phyloP scores from a whole-genome alignment of 2,113 vertebrate genomes.

The Cathartes aura region DNA sequence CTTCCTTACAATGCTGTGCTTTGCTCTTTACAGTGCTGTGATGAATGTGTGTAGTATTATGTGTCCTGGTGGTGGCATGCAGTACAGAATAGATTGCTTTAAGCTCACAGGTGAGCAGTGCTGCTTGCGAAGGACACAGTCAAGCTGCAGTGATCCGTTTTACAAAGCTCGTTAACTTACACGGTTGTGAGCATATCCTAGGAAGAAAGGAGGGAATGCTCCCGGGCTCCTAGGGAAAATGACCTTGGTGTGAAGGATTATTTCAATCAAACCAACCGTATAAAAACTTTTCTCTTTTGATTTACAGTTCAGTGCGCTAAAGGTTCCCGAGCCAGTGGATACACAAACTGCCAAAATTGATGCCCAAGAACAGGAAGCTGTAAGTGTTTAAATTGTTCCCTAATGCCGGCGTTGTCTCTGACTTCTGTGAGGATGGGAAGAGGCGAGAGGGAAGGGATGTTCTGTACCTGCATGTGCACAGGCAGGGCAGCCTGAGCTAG shows the following conservation, averaged over 20 bases:
- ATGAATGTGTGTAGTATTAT: rapidly evolving
- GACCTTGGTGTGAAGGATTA: background rate
- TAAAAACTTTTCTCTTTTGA: background rate
- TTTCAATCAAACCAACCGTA: background rate
- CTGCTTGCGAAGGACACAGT: background rate
- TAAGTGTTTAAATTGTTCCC: conserved; percentile 73
- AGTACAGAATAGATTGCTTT: background rate
- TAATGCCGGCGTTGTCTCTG: background rate
- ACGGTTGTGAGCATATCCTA: background rate
- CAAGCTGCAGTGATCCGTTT: background rate
- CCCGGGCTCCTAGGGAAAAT: background rate
- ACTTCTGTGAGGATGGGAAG: background rate
- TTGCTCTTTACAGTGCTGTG: background rate
- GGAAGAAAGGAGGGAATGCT: background rate
- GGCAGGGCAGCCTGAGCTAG: background rate
- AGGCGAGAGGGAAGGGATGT: background rate
- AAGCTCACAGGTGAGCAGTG: background rate
- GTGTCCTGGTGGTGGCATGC: background rate
- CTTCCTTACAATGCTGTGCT: background rate
- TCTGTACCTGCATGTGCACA: rapidly evolving
- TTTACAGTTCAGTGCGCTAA: conserved; percentile 84
- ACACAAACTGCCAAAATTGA: conserved; percentile 82
- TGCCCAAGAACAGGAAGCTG: conserved; percentile 86
- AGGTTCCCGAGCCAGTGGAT: conserved; percentile 88
- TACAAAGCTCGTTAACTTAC: background rate